Base-by-base conservation (phyloP, 2,113 vertebrate species). In the Sakesphorus luctuosus region DNA sequence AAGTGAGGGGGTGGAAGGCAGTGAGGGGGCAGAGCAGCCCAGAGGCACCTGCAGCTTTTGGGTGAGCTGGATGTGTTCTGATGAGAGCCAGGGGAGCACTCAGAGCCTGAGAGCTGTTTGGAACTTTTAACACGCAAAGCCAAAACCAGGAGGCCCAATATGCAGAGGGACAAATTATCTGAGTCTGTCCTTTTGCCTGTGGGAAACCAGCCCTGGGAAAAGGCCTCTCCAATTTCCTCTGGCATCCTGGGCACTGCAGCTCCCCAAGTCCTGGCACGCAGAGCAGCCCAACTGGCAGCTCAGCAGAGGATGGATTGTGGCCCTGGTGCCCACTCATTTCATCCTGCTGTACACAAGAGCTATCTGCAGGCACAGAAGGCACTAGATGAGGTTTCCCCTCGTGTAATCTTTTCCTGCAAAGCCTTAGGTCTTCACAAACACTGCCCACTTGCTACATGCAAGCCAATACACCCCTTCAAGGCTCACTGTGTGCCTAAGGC, bases 401-500 rank as follows among this genome's bases (percentile, higher is more conserved):
- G 63, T 35, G 14, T 50, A 46, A 71, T 21, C 21, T 56, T 61
- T 21, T 44, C 55, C 50, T 79, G 40, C n/a, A 68, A 66, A 79
- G 56, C 29, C 46, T 13, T 85, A 18, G 21, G 28, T 59, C 28
- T 85, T 50, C 47, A 53, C 52, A 38, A 67, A 36, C 3, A 6
- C n/a, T 59, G 43, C 35, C 21, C 2, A 3, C 75, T 63, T 88
- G 62, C 79, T 53, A 40, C n/a, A 31, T 6, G 2, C 36, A 10
- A 1, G 4, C 21, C 24, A 1, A 10, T 0, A 26, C 1, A 11
- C 0, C 2, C 53, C 20, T 47, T 55, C 23, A 35, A 31, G 47
- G 43, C 36, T 36, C 25, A 21, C 31, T 69, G 11, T 11, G 20
- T 66, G 35, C 16, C 55, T 58, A 69, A 40, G 13, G 66, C 46